Conservation (phyloP, 1,140 invertebrate genomes). For the Micrasema longulum region DNA sequence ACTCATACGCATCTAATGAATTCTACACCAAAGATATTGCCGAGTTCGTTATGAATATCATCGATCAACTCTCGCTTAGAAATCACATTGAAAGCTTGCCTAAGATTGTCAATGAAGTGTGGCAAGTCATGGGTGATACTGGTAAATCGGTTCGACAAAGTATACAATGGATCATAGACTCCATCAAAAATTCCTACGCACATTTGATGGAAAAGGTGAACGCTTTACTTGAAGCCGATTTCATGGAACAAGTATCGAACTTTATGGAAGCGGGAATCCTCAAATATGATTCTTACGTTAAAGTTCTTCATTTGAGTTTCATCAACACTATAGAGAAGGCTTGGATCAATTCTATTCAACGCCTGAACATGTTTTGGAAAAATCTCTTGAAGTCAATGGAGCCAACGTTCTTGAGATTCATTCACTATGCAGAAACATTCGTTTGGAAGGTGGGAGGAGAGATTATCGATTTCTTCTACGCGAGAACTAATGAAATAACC, state of each 20-base stretch:
- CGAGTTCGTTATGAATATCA: conserved; percentile 73
- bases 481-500: conserved; percentile 80
- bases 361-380: conserved; percentile 77
- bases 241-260: conserved; percentile 75
- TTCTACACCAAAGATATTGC: conserved; percentile 85
- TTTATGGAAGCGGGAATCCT: conserved; percentile 76
- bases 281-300: conserved; percentile 82
- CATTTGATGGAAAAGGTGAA: conserved; percentile 76
- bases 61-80: conserved; percentile 82
- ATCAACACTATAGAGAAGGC: conserved; percentile 80
- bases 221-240: conserved; percentile 78
- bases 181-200: conserved; percentile 77
- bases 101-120: conserved; percentile 83
- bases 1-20: conserved; percentile 83
- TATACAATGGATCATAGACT: conserved; percentile 79
- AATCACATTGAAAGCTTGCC: conserved; percentile 82
- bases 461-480: conserved; percentile 82
- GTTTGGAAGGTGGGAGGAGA: conserved; percentile 80
- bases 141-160: conserved; percentile 81
- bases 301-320: conserved; percentile 81
- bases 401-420: conserved; percentile 79
- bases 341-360: conserved; percentile 73
- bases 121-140: conserved; percentile 86
- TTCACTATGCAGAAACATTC: conserved; percentile 80
- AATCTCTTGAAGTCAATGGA: conserved; percentile 77